Evolutionary conservation across 2,797 vertebrate genomes (phyloP).

Genomic region (Oreochromis mossambicus): DNA sequence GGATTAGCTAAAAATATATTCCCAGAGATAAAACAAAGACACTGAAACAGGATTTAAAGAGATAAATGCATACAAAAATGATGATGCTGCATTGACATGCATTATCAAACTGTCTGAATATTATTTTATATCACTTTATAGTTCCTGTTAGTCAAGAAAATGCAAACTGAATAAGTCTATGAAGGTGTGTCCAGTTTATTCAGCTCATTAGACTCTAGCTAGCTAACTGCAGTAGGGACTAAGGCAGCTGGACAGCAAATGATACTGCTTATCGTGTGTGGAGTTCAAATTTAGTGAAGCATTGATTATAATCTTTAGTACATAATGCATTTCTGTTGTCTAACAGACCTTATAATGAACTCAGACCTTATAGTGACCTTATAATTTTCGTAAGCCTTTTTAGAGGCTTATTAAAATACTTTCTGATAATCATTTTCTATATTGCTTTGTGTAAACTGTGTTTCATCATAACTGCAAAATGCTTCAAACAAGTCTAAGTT

Average conservation of each 20-base stretch:
- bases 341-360: not conserved
- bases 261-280: not conserved
- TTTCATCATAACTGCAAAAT: not conserved
- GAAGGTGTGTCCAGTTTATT: not conserved
- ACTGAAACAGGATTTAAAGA: not conserved
- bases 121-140: not conserved
- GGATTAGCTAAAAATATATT: not conserved
- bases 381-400: not conserved
- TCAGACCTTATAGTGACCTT: not conserved
- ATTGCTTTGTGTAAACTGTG: not conserved
- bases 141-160: not conserved
- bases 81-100: not conserved
- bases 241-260: not conserved
- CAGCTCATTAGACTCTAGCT: not conserved
- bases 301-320: not conserved
- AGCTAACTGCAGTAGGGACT: not conserved
- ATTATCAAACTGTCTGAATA: not conserved
- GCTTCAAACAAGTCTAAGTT: not conserved
- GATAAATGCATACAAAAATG: accelerated
- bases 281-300: not conserved
- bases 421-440: not conserved
- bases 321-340: not conserved
- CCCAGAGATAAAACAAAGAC: not conserved
- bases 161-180: not conserved
- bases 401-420: not conserved